Conservation (phyloP, 1,140 invertebrate species). For the Helicoverpa zea region DNA sequence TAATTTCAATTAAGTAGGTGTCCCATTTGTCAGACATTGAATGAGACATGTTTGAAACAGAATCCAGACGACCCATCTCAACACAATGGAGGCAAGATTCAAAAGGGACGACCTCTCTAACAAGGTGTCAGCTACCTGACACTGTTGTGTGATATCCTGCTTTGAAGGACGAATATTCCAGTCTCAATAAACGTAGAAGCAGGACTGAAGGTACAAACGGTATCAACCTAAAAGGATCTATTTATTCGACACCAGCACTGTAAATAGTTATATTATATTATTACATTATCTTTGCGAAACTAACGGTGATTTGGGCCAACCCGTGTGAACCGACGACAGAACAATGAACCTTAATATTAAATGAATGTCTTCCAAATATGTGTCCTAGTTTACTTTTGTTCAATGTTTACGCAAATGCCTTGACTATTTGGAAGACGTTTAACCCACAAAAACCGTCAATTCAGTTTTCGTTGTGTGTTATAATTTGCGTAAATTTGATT, state of each 20-base stretch:
- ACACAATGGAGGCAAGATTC: constrained; percentile 72
- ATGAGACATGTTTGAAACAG: constrained; percentile 70
- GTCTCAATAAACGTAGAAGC: constrained; percentile 68
- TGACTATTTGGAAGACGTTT: background rate
- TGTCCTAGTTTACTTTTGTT: constrained; percentile 13
- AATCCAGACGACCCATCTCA: constrained; percentile 70
- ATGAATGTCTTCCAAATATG: constrained; percentile 15
- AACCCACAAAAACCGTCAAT: background rate
- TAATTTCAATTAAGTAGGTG: constrained; percentile 64
- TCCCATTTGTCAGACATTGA: constrained; percentile 65
- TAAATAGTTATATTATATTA: constrained; percentile 46
- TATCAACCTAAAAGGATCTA: constrained; percentile 49
- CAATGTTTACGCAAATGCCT: constrained; percentile 17
- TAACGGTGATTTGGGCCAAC: constrained; percentile 12
- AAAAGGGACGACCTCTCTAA: constrained; percentile 77
- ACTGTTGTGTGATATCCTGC: constrained; percentile 74
- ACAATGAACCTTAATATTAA: constrained; percentile 35
- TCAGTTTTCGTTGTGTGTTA: no score
- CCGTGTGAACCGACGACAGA: constrained; percentile 12
- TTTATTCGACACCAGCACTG: constrained; percentile 54
- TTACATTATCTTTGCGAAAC: constrained; percentile 37
- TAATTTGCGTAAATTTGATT: no score
- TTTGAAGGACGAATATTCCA: constrained; percentile 75
- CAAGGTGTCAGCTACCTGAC: constrained; percentile 80
- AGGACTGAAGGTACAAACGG: constrained; percentile 59